Evolutionary conservation across 1,140 invertebrate species (phyloP), one percentile per base, ranked within the genome.

Genomic region (Carposina sasakii): DNA sequence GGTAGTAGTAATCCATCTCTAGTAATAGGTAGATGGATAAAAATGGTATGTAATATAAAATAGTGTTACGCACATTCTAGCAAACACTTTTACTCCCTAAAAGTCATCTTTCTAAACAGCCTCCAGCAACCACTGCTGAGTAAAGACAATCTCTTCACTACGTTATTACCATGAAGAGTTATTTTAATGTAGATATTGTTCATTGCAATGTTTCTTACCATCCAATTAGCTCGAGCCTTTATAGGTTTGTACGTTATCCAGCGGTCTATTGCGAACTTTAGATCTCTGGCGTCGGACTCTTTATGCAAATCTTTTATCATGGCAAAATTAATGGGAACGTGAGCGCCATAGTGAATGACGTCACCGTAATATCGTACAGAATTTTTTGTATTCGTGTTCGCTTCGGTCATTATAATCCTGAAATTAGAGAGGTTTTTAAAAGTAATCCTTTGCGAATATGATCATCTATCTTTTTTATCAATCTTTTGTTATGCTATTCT

Each of bases 281-380:
- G 83, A 19, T 89, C 85, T 1, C 61, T 51, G 0, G 89, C 89
- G 17, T 71, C 87, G 0, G 87, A 88, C 2, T 86, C 71, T 36
- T 85, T 85, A 12, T 85, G 77, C 10, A 88, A 49, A 4, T 85
- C 61, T 0, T 55, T 33, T 0, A 90, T 76, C 16, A 90, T 83
- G 47, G 89, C 81, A n/a, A 88, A 90, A 53, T 90, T 90, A 55
- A 94, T 90, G 0, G 93, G 90, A 10, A 91, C 82, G 23, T 91
- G 88, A 0, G 89, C 85, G 2, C 90, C 88, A 3, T 86, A 74
- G 2, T 86, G 74, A 0, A 75, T 71, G 0, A 86, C 87, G 15
- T 87, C 81, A 1, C 87, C 85, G 60, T 92, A 94, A 56, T 90
- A 94, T 10, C 72, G 66, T 23, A 91, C 87, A 3, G 87, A 81